Percentiles rank a stretch among this genome's conserved stretches.
Evolutionary conservation across 64 coral and sea anemone genomes (phyloP).

Genomic region (Astreopora myriophthalma): DNA sequence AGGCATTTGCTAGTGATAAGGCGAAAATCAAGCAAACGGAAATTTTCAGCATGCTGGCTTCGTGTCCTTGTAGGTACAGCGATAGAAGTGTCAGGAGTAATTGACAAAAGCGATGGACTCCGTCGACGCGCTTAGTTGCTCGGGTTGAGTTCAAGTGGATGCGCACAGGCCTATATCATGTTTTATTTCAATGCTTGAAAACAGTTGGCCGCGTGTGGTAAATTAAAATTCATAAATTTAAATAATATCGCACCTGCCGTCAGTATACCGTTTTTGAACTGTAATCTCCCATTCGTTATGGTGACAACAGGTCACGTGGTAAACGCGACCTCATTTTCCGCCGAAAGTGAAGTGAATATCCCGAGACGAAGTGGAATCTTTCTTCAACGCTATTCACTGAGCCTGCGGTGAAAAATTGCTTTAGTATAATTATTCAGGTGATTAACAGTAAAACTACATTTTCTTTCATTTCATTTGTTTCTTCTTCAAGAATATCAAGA

Average conservation of each 20-base stretch:
- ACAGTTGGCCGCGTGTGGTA: neutral
- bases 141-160: neutral
- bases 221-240: slow-evolving; percentile 14
- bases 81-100: neutral
- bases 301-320: neutral
- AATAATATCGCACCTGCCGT: slow-evolving; percentile 3
- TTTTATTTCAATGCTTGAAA: neutral
- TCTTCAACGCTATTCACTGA: no score
- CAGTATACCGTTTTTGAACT: neutral
- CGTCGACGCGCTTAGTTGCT: neutral
- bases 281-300: neutral
- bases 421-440: no score
- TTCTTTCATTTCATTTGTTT: no score
- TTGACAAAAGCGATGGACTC: no score
- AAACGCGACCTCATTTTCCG: neutral
- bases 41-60: slow-evolving; percentile 7
- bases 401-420: no score
- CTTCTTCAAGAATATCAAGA: no score
- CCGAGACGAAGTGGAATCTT: no score
- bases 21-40: neutral
- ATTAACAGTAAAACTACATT: no score
- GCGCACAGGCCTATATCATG: neutral
- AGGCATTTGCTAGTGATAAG: neutral
- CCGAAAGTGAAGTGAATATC: no score
- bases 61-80: neutral